Evolutionary conservation across 2,888 invertebrate genomes (phyloP).

Genomic region (Acanthosepion esculentum): DNA sequence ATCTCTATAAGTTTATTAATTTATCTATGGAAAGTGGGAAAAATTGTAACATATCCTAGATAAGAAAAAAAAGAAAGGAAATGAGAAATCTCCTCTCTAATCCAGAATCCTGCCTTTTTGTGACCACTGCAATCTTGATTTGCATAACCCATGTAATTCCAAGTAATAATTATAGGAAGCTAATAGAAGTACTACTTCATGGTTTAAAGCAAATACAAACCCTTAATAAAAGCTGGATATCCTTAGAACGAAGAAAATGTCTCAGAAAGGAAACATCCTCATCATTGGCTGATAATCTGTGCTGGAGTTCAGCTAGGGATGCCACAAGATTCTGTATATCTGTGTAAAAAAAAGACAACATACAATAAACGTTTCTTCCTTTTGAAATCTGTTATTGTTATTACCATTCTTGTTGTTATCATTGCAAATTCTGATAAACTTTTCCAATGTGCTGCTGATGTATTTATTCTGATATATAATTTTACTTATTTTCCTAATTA

Average conservation of each 20-base stretch:
- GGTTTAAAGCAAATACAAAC: slow-evolving; percentile 43
- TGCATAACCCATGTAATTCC: background rate
- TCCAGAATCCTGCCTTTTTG: background rate
- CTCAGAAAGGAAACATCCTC: slow-evolving; percentile 46
- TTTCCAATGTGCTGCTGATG: no score
- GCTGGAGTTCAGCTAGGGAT: slow-evolving; percentile 47
- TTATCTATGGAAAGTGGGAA: background rate
- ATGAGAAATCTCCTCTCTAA: background rate
- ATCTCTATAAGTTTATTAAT: background rate
- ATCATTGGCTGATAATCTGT: slow-evolving; percentile 45
- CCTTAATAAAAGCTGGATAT: slow-evolving; percentile 47
- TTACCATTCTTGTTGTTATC: background rate
- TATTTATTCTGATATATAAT: background rate
- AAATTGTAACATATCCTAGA: background rate
- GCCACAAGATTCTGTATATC: slow-evolving; percentile 48
- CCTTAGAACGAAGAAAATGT: slow-evolving; percentile 48
- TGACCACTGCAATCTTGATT: background rate
- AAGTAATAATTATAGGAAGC: background rate
- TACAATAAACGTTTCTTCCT: slow-evolving; percentile 33
- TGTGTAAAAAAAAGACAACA: slow-evolving; percentile 42
- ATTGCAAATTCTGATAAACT: background rate
- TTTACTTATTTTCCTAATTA: background rate
- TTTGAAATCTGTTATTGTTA: background rate
- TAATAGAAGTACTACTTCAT: slow-evolving; percentile 42
- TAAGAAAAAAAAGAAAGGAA: background rate